phyloP scores from a whole-genome alignment of 2,797 vertebrate species.

The Ptychadena robeensis region DNA sequence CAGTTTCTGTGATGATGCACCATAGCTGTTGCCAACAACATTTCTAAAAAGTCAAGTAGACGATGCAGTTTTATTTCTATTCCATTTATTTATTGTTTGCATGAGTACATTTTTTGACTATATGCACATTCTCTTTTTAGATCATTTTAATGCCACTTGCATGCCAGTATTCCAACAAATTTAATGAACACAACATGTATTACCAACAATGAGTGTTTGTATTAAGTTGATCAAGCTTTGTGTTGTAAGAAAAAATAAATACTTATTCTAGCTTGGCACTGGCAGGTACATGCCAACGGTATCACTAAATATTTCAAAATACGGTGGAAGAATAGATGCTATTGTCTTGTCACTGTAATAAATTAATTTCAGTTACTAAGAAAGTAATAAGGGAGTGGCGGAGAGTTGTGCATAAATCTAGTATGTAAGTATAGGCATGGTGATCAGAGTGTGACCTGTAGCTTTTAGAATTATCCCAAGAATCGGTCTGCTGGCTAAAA shows the following conservation, averaged over 20 bases:
- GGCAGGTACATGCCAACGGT: not conserved
- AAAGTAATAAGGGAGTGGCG: not conserved
- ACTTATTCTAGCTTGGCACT: not conserved
- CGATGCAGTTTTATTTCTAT: too few species aligned
- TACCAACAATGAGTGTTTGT: not conserved
- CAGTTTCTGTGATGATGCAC: too few species aligned
- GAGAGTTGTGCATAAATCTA: not conserved
- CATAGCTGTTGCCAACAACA: too few species aligned
- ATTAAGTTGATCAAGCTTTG: not conserved
- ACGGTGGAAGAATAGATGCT: not conserved
- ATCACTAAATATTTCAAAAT: slow-evolving; percentile 14
- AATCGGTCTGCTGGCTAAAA: not conserved
- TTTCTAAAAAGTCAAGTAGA: too few species aligned
- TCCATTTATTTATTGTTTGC: too few species aligned
- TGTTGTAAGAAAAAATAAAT: not conserved
- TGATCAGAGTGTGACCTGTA: not conserved
- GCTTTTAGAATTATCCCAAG: too few species aligned
- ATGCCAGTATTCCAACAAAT: not conserved
- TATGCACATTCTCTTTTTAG: too few species aligned
- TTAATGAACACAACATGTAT: not conserved
- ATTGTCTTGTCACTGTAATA: slow-evolving; percentile 17
- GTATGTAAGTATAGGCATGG: not conserved
- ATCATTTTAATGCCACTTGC: too few species aligned
- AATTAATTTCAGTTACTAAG: not conserved
- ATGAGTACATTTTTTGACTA: too few species aligned